Evolutionary conservation across 2,888 invertebrate genomes (phyloP), one percentile per base, ranked within the genome.

Genomic region (Sycophila texana): DNA sequence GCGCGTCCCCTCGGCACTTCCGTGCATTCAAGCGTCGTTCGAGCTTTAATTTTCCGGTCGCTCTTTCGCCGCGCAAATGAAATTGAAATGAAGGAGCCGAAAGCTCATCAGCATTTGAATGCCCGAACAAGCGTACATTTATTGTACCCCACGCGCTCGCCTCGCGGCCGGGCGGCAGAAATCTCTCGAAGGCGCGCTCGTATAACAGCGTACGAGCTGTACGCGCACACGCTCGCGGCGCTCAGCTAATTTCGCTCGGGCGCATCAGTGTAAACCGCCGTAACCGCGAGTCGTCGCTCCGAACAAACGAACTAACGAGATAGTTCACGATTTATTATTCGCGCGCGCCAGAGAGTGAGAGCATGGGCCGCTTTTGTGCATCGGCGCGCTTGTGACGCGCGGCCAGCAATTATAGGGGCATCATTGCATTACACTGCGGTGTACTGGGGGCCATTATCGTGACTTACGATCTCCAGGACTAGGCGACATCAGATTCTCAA

Each of bases 221-320:
- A 4, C 51, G 51, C 51, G 51, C 51, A 3, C 5, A 16, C 53
- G 12, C 53, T n/a, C 53, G 3, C 53, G 53, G 10, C 51, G 51
- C 51, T n/a, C 53, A 14, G 53, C 53, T 53, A 53, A 53, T 53
- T 53, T 53, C 53, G 53, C 53, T 4, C n/a, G 16, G 53, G 53
- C 53, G 53, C 16, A 16, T n/a, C 53, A 16, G n/a, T 53, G 53
- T 53, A 53, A 53, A 60, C 60, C 22, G 22, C 58, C 20, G 4
- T 2, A 20, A 18, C 58, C 18, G n/a, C 18, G 47, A 2, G 18
- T 66, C 51, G 5, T 16, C 20, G 13, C 0, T 4, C 18, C 47
- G 65, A 66, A 66, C 66, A 66, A 66, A 66, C 66, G 66, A 66
- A 51, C 66, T 66, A 51, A 66, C 51, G 66, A 49, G 66, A 22